These are phyloP conservation scores for Salmo trutta DNA, from an alignment of 2,797 vertebrate species.

Conservation along the genomic window DNA sequence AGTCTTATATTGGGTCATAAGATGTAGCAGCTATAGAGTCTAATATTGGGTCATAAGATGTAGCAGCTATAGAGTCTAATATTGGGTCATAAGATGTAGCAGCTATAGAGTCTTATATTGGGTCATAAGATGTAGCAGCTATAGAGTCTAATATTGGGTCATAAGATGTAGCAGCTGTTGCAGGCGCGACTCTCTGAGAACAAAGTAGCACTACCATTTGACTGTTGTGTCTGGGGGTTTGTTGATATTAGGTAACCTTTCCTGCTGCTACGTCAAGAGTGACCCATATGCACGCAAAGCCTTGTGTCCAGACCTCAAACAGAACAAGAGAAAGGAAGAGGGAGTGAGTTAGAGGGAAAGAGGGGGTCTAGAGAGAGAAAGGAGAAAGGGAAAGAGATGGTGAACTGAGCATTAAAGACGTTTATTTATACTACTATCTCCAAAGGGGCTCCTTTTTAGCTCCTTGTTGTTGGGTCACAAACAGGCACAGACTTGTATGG, in stretches of 20 bases:
- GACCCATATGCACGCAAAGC: neutral
- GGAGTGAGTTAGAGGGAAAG: neutral
- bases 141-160: neutral
- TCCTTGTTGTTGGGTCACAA: constrained; percentile 51
- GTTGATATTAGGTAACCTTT: neutral
- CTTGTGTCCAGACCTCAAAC: neutral
- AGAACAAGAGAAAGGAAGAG: neutral
- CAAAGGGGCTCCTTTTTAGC: constrained; percentile 24
- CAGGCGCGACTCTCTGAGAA: neutral
- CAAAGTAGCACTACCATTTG: neutral
- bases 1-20: no score
- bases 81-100: no score
- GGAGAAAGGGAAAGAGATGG: neutral
- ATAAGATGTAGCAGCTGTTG: neutral
- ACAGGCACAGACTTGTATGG: constrained; percentile 64
- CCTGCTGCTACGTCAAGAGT: neutral
- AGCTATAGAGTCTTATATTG: no score
- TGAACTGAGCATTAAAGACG: neutral
- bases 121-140: no score
- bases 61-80: no score
- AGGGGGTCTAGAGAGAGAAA: neutral
- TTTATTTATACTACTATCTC: constrained; percentile 33
- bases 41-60: no score
- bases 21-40: no score
- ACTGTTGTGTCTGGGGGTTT: neutral